Conservation (phyloP, 1,140 invertebrate species). For the Drosophila navojoa region DNA sequence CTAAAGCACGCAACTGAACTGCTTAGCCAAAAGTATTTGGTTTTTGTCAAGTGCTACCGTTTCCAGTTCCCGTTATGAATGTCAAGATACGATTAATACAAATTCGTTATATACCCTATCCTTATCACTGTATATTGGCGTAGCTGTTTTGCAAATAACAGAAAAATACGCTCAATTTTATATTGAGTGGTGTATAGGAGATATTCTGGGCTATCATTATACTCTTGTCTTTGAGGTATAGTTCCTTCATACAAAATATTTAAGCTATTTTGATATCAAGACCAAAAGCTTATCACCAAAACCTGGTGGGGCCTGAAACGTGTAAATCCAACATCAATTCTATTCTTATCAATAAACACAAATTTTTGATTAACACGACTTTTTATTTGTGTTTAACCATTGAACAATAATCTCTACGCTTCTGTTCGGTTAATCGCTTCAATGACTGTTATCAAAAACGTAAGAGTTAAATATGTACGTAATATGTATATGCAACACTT, state of each 20-base stretch:
- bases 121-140: background rate
- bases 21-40: background rate
- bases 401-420: slow-evolving; percentile 19
- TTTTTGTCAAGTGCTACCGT: slow-evolving; percentile 56
- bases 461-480: background rate
- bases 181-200: too few relatives aligned
- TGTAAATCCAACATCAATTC: slow-evolving; percentile 8
- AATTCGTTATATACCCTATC: slow-evolving; percentile 16
- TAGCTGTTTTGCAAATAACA: background rate
- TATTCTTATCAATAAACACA: slow-evolving; percentile 17
- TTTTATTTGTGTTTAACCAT: slow-evolving; percentile 35
- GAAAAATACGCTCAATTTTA: too few relatives aligned
- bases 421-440: slow-evolving; percentile 3
- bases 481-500: slow-evolving; percentile 10
- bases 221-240: background rate
- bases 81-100: slow-evolving; percentile 52
- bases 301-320: slow-evolving; percentile 16
- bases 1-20: slow-evolving; percentile 38
- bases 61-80: slow-evolving; percentile 37
- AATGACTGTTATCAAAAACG: slow-evolving; percentile 2
- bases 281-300: slow-evolving; percentile 23
- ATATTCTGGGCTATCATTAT: too few relatives aligned
- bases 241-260: too few relatives aligned
- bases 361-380: slow-evolving; percentile 34
- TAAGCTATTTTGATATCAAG: background rate